Evolutionary conservation across 2,113 vertebrate genomes (phyloP).

Genomic region (Mastomys coucha): DNA sequence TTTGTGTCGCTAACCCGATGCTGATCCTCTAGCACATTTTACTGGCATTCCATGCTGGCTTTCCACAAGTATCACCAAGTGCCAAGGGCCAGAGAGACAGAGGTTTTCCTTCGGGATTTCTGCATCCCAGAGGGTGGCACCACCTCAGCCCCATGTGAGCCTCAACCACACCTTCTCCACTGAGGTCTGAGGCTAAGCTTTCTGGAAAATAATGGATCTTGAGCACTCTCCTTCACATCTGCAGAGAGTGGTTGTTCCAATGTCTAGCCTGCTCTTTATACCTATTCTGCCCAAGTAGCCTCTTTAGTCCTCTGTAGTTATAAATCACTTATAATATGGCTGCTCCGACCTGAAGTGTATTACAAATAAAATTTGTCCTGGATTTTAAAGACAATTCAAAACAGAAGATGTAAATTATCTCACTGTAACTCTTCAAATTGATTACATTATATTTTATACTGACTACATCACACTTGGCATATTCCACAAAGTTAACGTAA

Average conservation of each 20-base stretch:
- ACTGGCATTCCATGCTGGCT: not conserved
- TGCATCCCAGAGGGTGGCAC: not conserved
- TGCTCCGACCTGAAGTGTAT: not conserved
- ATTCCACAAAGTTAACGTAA: not conserved
- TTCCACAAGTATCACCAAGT: not conserved
- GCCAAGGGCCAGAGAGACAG: not conserved
- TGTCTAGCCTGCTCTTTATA: not conserved
- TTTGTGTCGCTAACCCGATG: not conserved
- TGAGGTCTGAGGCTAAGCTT: not conserved
- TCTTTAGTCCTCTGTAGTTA: not conserved
- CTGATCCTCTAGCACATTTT: not conserved
- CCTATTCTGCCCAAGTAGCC: not conserved
- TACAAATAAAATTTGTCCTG: not conserved
- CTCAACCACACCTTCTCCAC: not conserved
- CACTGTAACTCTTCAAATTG: not conserved
- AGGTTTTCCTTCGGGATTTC: not conserved
- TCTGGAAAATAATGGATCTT: not conserved
- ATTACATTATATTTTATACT: not conserved
- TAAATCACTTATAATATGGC: not conserved
- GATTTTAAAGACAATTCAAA: conserved; percentile 24
- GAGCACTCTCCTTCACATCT: not conserved
- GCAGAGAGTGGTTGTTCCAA: not conserved
- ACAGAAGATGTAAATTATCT: not conserved
- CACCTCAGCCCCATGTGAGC: not conserved
- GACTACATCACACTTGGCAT: not conserved